A percentile compares a stretch with the other conserved stretches of the same genome.
Evolutionary conservation across 2,888 invertebrate species (phyloP).

Genomic region (Phalangium opilio): DNA sequence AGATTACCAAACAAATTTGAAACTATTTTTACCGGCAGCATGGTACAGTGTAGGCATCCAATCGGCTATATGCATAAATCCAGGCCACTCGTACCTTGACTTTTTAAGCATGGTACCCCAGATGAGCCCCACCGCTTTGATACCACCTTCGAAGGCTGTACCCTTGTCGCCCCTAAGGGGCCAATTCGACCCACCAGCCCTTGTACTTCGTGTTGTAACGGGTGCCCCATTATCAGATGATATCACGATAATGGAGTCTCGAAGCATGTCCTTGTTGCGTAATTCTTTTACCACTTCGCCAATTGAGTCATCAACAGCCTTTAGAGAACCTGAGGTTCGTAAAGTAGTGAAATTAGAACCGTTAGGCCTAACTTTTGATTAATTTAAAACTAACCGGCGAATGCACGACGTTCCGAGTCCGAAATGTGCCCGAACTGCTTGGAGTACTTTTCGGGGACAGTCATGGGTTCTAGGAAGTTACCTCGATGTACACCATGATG

Average conservation of each 20-base stretch:
- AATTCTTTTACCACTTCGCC: constrained; percentile 58
- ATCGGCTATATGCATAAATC: constrained; percentile 59
- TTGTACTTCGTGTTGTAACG: constrained; percentile 21
- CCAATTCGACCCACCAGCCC: constrained; percentile 51
- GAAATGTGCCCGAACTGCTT: constrained; percentile 50
- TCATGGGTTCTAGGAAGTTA: constrained; percentile 63
- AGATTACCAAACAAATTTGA: too few species aligned
- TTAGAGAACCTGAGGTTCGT: constrained; percentile 61
- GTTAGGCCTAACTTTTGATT: too few species aligned
- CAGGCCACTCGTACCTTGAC: constrained; percentile 29
- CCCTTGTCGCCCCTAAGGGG: constrained; percentile 32
- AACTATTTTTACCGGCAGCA: constrained; percentile 40
- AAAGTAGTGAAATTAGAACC: too few species aligned
- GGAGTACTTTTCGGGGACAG: constrained; percentile 55
- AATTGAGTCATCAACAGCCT: constrained; percentile 66
- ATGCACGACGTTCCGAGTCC: constrained; percentile 43
- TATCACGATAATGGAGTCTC: constrained; percentile 69
- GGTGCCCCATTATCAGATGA: constrained; percentile 77
- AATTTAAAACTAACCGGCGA: constrained; percentile 51
- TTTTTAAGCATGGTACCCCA: constrained; percentile 53
- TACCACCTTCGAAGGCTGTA: constrained; percentile 85
- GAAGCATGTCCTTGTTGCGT: constrained; percentile 46
- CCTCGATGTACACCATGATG: constrained; percentile 81
- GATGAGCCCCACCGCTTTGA: constrained; percentile 58
- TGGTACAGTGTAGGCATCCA: constrained; percentile 72